Base-by-base conservation (phyloP, 2,888 invertebrate species). In the Drosophila prolongata region DNA sequence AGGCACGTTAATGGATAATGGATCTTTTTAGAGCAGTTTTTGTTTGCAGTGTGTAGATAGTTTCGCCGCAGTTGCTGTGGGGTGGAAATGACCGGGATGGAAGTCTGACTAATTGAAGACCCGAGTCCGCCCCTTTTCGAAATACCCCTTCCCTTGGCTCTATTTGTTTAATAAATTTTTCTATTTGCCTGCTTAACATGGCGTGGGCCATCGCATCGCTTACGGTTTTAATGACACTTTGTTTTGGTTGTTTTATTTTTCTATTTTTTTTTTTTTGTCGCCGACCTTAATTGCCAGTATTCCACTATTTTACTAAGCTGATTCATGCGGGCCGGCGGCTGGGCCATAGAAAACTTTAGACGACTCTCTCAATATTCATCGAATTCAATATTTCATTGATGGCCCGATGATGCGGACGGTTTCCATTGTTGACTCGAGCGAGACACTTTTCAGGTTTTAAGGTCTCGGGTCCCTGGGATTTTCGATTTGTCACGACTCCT, bases 201-300 rank as follows among this genome's bases (percentile, higher is more conserved):
- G 30, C 49, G 30, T 50, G 40, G 50, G 69, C 68, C 46, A 38
- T 24, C 35, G 58, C 55, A 50, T 66, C 34, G 55, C 55, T 66
- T 55, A 66, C 67, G 57, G 13, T 68, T 67, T 68, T 68, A 67
- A 67, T 67, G 67, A 67, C 67, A 34, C 62, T 62, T 62, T 60
- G 57, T 43, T 59, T 56, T 57, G 47, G 42, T 35, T 42, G 46
- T 46, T 38, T 47, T 14, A 34, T 38, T 38, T 38, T 46, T 16
- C 8, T n/a, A 11, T 54, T 54, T 27, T 2, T 30, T 11, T 14
- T 10, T 27, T 40, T 62, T 16, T 16, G n/a, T 61, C 13, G 61
- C n/a, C 57, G 35, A 35, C 43, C 60, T 37, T 60, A 60, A 60
- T 62, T 42, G 46, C 40, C 61, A 13, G 6, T 35, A 42, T 59